phyloP scores from a whole-genome alignment of 2,888 invertebrate species.

The Dolomedes plantarius region DNA sequence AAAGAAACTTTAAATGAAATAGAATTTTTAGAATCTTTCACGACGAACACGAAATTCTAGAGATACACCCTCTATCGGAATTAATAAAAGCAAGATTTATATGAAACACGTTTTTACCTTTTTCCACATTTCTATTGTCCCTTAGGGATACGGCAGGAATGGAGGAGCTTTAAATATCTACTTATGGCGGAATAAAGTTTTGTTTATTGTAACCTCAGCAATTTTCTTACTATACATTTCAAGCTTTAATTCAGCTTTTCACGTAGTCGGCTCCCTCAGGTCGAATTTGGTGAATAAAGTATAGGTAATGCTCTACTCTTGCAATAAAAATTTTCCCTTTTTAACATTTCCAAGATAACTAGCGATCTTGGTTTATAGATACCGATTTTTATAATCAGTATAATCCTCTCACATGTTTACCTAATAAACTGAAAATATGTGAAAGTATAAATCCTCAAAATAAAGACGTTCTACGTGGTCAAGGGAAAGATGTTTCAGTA shows the following conservation, averaged over 20 bases:
- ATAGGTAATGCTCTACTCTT: too few species aligned
- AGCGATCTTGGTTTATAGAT: too few species aligned
- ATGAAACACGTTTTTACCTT: constrained; percentile 4
- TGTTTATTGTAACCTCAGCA: constrained; percentile 30
- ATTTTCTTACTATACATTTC: constrained; percentile 15
- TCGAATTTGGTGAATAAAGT: too few species aligned
- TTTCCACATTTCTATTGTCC: neutral
- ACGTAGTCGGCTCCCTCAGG: too few species aligned
- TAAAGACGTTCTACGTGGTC: too few species aligned
- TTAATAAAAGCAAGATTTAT: constrained; percentile 30
- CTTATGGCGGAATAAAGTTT: neutral
- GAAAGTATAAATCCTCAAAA: too few species aligned
- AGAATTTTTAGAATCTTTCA: neutral
- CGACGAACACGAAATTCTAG: neutral
- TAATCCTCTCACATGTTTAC: too few species aligned
- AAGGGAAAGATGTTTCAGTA: too few species aligned
- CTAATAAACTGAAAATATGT: too few species aligned
- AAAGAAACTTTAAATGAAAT: neutral
- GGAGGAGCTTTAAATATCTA: neutral
- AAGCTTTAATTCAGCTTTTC: constrained; percentile 26
- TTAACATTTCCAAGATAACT: too few species aligned
- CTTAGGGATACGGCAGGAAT: neutral
- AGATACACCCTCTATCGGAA: neutral
- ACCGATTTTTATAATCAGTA: too few species aligned
- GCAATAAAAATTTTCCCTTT: too few species aligned